phyloP scores from a whole-genome alignment of 1,140 invertebrate genomes.

The Zophobas atratus region DNA sequence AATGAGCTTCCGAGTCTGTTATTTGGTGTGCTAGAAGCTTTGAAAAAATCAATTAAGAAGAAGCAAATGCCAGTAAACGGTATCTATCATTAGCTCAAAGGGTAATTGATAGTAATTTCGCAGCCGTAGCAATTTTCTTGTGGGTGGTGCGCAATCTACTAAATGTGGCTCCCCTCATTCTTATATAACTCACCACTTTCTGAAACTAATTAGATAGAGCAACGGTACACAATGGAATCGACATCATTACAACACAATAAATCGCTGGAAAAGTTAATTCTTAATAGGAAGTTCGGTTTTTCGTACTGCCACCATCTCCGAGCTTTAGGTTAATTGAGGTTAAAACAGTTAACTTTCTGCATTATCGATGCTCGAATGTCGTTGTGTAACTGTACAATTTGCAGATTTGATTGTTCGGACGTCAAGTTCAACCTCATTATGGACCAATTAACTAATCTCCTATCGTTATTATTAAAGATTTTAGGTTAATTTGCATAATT shows the following conservation, averaged over 20 bases:
- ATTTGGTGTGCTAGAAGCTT: not conserved
- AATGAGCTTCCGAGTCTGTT: slow-evolving; percentile 12
- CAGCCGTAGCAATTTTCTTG: slow-evolving; percentile 17
- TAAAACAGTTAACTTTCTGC: slow-evolving; percentile 46
- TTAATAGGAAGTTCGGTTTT: slow-evolving; percentile 26
- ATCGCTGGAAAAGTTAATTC: slow-evolving; percentile 34
- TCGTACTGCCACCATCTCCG: slow-evolving; percentile 24
- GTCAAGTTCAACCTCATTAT: slow-evolving; percentile 38
- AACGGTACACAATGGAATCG: slow-evolving; percentile 38
- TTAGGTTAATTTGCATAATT: slow-evolving; percentile 36
- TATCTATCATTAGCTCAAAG: slow-evolving; percentile 32
- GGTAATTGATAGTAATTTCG: slow-evolving; percentile 41
- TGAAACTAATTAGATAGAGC: slow-evolving; percentile 37
- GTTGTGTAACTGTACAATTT: slow-evolving; percentile 39
- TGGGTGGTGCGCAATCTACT: slow-evolving; percentile 14
- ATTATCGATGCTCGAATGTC: slow-evolving; percentile 1
- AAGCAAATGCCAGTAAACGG: slow-evolving; percentile 37
- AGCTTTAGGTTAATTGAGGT: slow-evolving; percentile 47
- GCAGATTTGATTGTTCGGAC: slow-evolving; percentile 33
- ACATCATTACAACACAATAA: slow-evolving; percentile 35
- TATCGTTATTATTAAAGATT: slow-evolving; percentile 28
- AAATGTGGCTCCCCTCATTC: slow-evolving; percentile 34
- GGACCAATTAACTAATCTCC: slow-evolving; percentile 33
- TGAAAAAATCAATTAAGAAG: slow-evolving; percentile 35
- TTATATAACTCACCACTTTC: slow-evolving; percentile 40